phyloP scores from a whole-genome alignment of 2,113 vertebrate species.

The Lontra canadensis region DNA sequence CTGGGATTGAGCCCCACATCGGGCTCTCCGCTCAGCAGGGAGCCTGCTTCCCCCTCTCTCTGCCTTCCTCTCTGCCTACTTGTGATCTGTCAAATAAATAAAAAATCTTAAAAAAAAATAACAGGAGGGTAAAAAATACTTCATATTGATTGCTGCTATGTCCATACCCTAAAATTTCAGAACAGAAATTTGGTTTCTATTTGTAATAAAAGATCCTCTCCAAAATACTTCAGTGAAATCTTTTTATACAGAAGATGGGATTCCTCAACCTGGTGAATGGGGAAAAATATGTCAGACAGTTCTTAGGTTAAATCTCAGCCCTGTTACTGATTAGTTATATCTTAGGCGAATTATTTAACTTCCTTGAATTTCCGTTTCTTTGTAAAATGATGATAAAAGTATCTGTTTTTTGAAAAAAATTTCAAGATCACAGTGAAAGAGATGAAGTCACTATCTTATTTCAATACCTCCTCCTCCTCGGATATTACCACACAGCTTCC shows the following conservation, averaged over 20 bases:
- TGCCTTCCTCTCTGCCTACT: no score
- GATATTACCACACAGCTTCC: not conserved
- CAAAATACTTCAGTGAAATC: not conserved
- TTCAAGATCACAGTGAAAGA: not conserved
- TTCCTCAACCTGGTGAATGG: not conserved
- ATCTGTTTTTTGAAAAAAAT: not conserved
- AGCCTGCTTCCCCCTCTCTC: no score
- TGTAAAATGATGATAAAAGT: not conserved
- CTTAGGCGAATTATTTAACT: not conserved
- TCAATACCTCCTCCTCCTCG: not conserved
- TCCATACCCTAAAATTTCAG: not conserved
- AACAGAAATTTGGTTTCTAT: not conserved
- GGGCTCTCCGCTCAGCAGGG: no score
- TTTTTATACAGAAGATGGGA: not conserved
- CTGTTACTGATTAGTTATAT: not conserved
- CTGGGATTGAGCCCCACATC: no score
- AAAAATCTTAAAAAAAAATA: not conserved
- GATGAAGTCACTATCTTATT: not conserved
- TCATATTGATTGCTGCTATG: not conserved
- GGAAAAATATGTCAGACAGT: not conserved
- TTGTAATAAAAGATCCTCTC: not conserved
- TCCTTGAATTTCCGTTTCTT: not conserved
- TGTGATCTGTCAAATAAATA: no score
- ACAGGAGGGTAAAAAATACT: not conserved
- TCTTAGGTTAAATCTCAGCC: not conserved